Base-by-base conservation (phyloP, 1,140 invertebrate genomes). In the Plutomurus gul region DNA sequence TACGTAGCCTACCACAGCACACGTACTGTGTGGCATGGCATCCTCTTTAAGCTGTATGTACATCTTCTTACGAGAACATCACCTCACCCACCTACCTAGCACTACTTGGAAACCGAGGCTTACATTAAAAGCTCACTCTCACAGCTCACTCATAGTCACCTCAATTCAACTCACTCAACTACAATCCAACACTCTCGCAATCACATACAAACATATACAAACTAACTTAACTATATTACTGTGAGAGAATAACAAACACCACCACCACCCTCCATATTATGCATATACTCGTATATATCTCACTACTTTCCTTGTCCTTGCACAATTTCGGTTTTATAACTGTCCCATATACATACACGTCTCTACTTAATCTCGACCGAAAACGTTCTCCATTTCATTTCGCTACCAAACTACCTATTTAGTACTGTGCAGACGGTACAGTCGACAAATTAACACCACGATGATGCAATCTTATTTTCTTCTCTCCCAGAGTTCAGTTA, bases 311-410 rank as follows among this genome's bases (percentile, higher is more conserved):
- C 56, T 30, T 65, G 56, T 65, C 56, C 56, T 65, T 65, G 13
- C 56, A 65, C 56, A 65, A 65, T 65, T 65, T 30, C 30, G 56
- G 30, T 16, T 65, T 65, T n/a, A 16, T 65, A 65, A 65, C 56
- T 65, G 56, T 30, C 56, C 56, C 56, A 65, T 65, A 65, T 65
- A 43, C 11, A 65, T 30, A 65, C 56, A n/a, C n/a, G n/a, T n/a
- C n/a, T n/a, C 56, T 65, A 25, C 27, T 30, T 65, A 65, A 65
- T 65, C 56, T 65, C 56, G 16, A 65, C 56, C 56, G 30, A 25
- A 33, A 65, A 65, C 18, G 56, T 65, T 30, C 25, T 65, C 56
- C n/a, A 65, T n/a, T 30, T 65, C 56, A 65, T 36, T 65, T 36
- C 30, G 36, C 56, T 36, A 65, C 56, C 30, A 33, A 36, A 13